Conservation (phyloP, 1,140 invertebrate species). For the Mycetomoellerius zeteki region DNA sequence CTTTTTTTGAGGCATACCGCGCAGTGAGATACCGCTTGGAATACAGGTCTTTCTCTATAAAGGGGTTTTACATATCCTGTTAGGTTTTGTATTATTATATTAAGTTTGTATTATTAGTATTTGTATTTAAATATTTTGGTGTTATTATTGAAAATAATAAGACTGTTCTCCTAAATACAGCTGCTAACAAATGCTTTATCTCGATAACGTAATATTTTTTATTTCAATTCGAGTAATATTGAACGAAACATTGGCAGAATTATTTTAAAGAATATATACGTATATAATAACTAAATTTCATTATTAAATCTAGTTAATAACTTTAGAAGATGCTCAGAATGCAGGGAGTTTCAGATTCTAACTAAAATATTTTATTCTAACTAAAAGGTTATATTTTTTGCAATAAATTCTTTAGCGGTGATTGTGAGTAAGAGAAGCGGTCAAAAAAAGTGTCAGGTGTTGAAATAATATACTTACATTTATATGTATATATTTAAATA, state of each 20-base stretch:
- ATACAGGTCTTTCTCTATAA: neutral
- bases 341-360: no score
- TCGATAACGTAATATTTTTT: neutral
- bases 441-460: no score
- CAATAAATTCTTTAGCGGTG: no score
- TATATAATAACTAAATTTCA: neutral
- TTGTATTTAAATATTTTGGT: neutral
- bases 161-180: neutral
- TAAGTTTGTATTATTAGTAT: no score
- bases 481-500: no score
- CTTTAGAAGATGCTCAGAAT: neutral
- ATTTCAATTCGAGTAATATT: neutral
- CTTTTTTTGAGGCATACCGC: neutral
- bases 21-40: neutral
- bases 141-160: neutral
- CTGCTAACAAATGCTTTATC: neutral
- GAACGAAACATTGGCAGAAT: neutral
- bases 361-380: no score
- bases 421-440: no score
- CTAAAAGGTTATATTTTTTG: no score
- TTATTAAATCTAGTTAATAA: neutral
- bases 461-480: no score
- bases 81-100: no score
- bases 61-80: no score
- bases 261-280: no score